A percentile compares a stretch with the other conserved stretches of the same genome.
Conservation (phyloP, 2,888 invertebrate genomes). For the Sinopyrophorus schimmeli region DNA sequence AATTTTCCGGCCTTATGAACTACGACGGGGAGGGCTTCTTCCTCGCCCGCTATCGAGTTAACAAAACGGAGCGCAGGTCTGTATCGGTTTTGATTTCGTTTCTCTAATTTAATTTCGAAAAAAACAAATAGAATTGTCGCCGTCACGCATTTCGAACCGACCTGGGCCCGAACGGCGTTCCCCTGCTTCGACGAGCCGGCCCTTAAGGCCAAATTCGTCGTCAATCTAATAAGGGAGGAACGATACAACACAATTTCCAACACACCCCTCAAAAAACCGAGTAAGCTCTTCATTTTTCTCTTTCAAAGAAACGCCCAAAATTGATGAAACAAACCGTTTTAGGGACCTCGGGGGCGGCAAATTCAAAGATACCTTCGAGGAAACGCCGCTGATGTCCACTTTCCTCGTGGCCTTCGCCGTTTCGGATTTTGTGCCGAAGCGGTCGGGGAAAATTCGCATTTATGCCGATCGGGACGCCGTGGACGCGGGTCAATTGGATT, state of each 20-base stretch:
- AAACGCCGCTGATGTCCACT: conserved; percentile 69
- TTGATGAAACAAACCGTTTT: not conserved
- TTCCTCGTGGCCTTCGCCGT: conserved; percentile 81
- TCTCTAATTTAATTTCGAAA: no score
- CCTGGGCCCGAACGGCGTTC: conserved; percentile 66
- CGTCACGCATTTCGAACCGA: conserved; percentile 15
- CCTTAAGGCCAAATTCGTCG: conserved; percentile 47
- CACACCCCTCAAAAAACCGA: conserved; percentile 9
- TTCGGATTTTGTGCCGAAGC: conserved; percentile 61
- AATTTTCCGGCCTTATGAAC: conserved; percentile 8
- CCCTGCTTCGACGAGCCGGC: conserved; percentile 73
- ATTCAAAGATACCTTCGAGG: conserved; percentile 40
- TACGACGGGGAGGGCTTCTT: conserved; percentile 12
- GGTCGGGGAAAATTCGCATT: not conserved
- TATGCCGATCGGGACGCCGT: conserved; percentile 55
- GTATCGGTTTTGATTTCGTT: no score
- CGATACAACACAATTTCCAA: conserved; percentile 19
- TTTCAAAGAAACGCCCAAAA: not conserved
- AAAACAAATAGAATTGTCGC: conserved; percentile 13
- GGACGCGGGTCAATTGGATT: conserved; percentile 48
- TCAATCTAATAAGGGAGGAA: conserved; percentile 48
- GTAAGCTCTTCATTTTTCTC: conserved; percentile 13
- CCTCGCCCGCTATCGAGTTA: not conserved
- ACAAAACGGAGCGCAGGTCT: not conserved
- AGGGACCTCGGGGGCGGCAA: conserved; percentile 6